phyloP scores from a whole-genome alignment of 2,888 invertebrate genomes.

The Pediacus dermestoides region DNA sequence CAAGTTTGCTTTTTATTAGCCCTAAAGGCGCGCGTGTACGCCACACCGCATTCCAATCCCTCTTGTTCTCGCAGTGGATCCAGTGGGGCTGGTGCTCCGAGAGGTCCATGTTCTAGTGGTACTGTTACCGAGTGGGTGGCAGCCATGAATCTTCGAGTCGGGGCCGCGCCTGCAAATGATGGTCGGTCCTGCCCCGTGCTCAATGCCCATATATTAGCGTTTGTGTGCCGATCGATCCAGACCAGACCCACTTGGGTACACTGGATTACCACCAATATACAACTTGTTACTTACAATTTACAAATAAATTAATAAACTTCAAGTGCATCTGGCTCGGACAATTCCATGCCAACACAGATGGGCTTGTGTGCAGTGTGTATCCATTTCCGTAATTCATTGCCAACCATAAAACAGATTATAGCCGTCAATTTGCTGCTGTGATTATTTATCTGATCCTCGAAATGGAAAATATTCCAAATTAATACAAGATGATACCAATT shows the following conservation, averaged over 20 bases:
- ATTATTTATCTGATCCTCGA: too few species aligned
- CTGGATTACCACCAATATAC: conserved; percentile 25
- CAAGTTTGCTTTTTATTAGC: too few species aligned
- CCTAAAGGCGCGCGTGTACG: too few species aligned
- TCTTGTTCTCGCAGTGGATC: too few species aligned
- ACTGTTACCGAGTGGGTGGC: conserved; percentile 23
- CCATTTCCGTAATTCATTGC: too few species aligned
- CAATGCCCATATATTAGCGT: conserved; percentile 41
- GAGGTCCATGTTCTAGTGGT: conserved; percentile 21
- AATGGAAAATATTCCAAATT: too few species aligned
- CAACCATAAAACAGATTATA: too few species aligned
- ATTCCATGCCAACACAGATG: conserved; percentile 6
- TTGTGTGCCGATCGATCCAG: conserved; percentile 35
- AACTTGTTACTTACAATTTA: conserved; percentile 13
- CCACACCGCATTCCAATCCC: too few species aligned
- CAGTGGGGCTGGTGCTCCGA: too few species aligned
- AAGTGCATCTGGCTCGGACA: conserved; percentile 8
- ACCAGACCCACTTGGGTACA: conserved; percentile 35
- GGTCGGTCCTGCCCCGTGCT: conserved; percentile 39
- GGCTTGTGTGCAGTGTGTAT: too few species aligned
- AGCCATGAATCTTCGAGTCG: conserved; percentile 37
- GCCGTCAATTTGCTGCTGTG: too few species aligned
- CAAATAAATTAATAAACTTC: conserved; percentile 9
- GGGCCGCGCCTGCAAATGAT: conserved; percentile 42
- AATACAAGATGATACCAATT: too few species aligned